phyloP scores from a whole-genome alignment of 1,140 invertebrate genomes.

The Zaprionus africanus region DNA sequence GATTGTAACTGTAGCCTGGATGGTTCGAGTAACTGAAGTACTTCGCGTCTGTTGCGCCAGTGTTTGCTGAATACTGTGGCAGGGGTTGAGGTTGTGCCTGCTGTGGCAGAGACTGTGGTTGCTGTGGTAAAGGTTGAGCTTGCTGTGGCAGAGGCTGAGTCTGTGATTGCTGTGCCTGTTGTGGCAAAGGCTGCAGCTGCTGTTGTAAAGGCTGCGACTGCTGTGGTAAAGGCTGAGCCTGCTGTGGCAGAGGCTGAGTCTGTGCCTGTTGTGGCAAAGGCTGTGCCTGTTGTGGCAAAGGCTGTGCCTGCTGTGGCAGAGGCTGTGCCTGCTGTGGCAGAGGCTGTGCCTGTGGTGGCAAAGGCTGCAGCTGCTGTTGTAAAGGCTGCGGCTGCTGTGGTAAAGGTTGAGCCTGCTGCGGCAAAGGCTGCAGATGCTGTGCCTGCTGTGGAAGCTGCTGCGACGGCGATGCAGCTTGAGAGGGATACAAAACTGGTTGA shows the following conservation, averaged over 20 bases:
- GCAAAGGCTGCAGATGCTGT: not conserved
- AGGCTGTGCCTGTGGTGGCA: not conserved
- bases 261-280: not conserved
- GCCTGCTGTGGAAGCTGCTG: not conserved
- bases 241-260: not conserved
- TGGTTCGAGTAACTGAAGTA: conserved; percentile 71
- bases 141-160: not conserved
- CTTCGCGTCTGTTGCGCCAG: conserved; percentile 33
- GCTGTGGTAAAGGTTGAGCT: not conserved
- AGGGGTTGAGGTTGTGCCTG: not conserved
- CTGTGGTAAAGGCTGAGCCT: not conserved
- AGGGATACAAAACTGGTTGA: conserved; percentile 45
- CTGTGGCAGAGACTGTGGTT: not conserved
- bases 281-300: not conserved
- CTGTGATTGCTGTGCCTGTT: not conserved
- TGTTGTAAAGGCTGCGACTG: not conserved
- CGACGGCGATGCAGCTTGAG: conserved; percentile 14
- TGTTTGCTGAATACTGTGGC: not conserved
- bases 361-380: not conserved
- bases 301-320: not conserved
- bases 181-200: not conserved
- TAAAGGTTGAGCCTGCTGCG: no score
- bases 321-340: not conserved
- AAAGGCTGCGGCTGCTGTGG: not conserved
- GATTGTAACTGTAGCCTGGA: conserved; percentile 81